A percentile compares a stretch with the other conserved stretches of the same genome.
phyloP scores from a whole-genome alignment of 2,797 vertebrate genomes.

The Protosalanx chinensis region DNA sequence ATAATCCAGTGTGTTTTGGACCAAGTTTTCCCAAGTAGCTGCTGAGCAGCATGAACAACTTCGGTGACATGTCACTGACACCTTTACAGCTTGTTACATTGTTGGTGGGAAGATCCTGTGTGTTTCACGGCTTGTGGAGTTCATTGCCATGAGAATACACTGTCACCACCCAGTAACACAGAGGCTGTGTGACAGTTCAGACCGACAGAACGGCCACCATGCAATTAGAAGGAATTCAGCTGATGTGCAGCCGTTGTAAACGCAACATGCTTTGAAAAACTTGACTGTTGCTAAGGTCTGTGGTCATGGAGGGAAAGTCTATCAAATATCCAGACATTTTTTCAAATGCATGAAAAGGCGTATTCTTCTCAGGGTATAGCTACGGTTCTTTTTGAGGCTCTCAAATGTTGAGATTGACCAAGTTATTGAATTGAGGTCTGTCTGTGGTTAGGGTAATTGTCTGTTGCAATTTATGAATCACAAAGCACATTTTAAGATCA shows the following conservation, averaged over 20 bases:
- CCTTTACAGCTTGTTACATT: slow-evolving; percentile 7
- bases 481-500: slow-evolving; percentile 38
- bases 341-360: too few relatives aligned
- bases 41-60: slow-evolving; percentile 1
- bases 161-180: neutral
- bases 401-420: neutral
- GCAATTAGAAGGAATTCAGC: too few relatives aligned
- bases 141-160: neutral
- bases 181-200: neutral
- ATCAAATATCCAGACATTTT: too few relatives aligned
- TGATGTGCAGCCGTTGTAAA: too few relatives aligned
- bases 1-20: slow-evolving; percentile 15
- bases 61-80: slow-evolving; percentile 13
- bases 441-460: slow-evolving; percentile 56
- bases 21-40: neutral
- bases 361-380: too few relatives aligned
- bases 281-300: too few relatives aligned
- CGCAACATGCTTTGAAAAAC: too few relatives aligned
- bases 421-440: slow-evolving; percentile 4
- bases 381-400: too few relatives aligned
- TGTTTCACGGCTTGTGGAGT: neutral
- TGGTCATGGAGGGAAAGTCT: too few relatives aligned
- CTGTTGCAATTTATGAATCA: slow-evolving; percentile 24
- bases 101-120: slow-evolving; percentile 2
- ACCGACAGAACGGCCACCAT: too few relatives aligned